phyloP scores from a whole-genome alignment of 2,888 invertebrate species.

The Alloscopus bannaensis region DNA sequence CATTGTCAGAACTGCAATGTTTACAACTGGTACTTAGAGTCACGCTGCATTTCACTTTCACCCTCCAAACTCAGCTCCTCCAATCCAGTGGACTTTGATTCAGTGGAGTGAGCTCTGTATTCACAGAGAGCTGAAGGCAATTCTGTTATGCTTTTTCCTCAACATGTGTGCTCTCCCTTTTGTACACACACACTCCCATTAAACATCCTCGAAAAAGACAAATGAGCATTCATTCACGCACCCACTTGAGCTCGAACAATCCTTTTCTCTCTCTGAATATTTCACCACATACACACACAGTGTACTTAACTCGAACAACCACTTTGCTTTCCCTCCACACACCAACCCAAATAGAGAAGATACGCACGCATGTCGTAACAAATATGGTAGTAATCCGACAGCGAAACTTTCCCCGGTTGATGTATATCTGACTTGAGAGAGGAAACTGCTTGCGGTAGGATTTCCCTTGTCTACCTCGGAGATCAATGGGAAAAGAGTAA shows the following conservation, averaged over 20 bases:
- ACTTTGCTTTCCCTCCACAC: background rate
- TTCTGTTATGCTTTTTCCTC: background rate
- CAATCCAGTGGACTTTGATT: no score
- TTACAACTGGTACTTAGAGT: constrained; percentile 36
- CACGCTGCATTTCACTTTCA: constrained; percentile 49
- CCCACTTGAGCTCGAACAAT: constrained; percentile 37
- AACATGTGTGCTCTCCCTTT: constrained; percentile 2
- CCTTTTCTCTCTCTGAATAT: no score
- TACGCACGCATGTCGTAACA: no score
- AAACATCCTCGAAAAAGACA: constrained; percentile 35
- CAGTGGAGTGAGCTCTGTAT: no score
- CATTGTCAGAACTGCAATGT: no score
- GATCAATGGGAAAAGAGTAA: constrained; percentile 60
- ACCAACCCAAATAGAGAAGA: no score
- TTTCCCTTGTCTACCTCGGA: constrained; percentile 47
- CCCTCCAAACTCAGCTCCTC: constrained; percentile 17
- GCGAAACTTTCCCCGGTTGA: background rate
- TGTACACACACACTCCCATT: background rate
- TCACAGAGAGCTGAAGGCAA: no score
- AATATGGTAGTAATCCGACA: background rate
- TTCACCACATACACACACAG: background rate
- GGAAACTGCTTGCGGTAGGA: constrained; percentile 38
- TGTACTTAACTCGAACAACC: background rate
- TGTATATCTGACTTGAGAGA: no score
- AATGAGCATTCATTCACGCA: constrained; percentile 56